Conservation (phyloP, 2,797 vertebrate genomes). For the Poecilia gillii region DNA sequence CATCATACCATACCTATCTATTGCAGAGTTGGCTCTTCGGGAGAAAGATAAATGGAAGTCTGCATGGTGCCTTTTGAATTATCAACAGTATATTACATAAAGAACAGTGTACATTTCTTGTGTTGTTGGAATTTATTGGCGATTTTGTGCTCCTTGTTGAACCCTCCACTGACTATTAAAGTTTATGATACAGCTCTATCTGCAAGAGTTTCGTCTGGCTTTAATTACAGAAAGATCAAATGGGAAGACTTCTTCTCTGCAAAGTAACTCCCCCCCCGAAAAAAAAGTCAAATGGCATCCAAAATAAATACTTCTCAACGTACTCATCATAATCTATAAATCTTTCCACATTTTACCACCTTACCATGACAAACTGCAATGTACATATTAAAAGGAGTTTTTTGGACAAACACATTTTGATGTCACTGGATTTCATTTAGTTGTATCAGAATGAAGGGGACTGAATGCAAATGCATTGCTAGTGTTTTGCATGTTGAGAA, state of each 20-base stretch:
- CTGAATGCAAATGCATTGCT: not conserved
- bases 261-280: slow-evolving; percentile 18
- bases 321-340: not conserved
- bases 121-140: slow-evolving; percentile 59
- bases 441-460: not conserved
- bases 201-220: slow-evolving; percentile 59
- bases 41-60: slow-evolving; percentile 40
- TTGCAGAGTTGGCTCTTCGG: slow-evolving; percentile 50
- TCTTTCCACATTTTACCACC: not conserved
- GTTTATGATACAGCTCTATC: slow-evolving; percentile 61
- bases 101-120: slow-evolving; percentile 52
- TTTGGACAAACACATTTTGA: not conserved
- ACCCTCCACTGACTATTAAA: slow-evolving; percentile 31
- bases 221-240: slow-evolving; percentile 60
- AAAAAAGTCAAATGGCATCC: not conserved
- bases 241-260: slow-evolving; percentile 48
- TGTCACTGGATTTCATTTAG: not conserved
- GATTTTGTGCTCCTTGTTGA: slow-evolving; percentile 36
- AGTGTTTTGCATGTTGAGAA: not conserved
- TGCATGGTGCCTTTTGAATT: slow-evolving; percentile 62
- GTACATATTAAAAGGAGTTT: not conserved
- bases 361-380: not conserved
- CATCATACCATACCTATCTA: slow-evolving; percentile 50
- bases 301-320: not conserved
- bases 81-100: slow-evolving; percentile 54